Evolutionary conservation across 2,888 invertebrate genomes (phyloP).

Genomic region (Glomeris marginata): DNA sequence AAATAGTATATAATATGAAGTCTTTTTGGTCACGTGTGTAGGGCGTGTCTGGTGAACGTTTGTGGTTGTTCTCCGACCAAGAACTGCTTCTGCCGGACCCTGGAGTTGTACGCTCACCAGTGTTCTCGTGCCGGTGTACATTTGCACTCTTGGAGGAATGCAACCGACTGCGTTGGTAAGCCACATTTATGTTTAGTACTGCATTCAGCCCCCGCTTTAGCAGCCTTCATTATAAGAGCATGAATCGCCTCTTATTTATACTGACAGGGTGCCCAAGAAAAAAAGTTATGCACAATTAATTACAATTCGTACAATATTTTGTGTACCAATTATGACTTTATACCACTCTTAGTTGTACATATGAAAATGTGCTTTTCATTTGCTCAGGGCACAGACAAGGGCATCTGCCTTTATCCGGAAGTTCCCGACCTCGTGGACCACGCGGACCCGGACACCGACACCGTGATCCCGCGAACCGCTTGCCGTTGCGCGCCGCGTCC

Average conservation of each 20-base stretch:
- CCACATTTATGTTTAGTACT: too few species aligned
- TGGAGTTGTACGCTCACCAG: constrained; percentile 76
- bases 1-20: not conserved
- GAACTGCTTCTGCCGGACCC: constrained; percentile 75
- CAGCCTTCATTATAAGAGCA: too few species aligned
- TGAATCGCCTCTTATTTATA: not conserved
- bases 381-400: too few species aligned
- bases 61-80: constrained; percentile 63
- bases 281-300: not conserved
- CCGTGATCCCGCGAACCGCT: too few species aligned
- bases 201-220: too few species aligned
- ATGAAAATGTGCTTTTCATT: too few species aligned
- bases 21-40: constrained; percentile 21
- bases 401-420: too few species aligned
- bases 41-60: constrained; percentile 70
- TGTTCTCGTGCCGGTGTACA: constrained; percentile 59
- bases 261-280: not conserved
- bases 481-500: too few species aligned
- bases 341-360: too few species aligned
- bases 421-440: too few species aligned
- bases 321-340: not conserved
- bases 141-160: constrained; percentile 50
- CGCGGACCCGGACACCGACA: too few species aligned
- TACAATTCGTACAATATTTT: too few species aligned
- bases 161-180: constrained; percentile 42